phyloP scores from a whole-genome alignment of 2,113 vertebrate genomes.

The Phyllostomus discolor region DNA sequence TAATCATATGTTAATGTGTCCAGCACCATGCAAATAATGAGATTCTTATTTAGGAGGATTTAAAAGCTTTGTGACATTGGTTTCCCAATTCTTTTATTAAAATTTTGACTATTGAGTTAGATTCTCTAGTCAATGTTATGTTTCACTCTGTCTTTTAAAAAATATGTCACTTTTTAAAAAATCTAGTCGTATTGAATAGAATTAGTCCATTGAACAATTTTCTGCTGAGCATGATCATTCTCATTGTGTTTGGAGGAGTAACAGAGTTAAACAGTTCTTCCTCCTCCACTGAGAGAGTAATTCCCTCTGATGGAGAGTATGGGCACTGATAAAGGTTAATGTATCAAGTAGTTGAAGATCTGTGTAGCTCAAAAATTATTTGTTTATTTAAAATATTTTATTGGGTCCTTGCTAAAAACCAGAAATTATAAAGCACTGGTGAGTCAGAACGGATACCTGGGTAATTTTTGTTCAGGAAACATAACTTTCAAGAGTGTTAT shows the following conservation, averaged over 20 bases:
- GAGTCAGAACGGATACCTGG: not conserved
- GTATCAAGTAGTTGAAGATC: not conserved
- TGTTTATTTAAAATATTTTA: not conserved
- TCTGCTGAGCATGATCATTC: slow-evolving; percentile 49
- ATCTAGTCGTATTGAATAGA: slow-evolving; percentile 52
- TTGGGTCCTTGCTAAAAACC: not conserved
- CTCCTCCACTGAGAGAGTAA: not conserved
- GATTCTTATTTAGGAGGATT: not conserved
- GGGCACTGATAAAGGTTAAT: not conserved
- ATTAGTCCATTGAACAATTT: slow-evolving; percentile 60
- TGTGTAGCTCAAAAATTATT: not conserved
- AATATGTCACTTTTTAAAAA: slow-evolving; percentile 47
- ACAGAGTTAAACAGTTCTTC: not conserved
- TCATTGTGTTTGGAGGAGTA: not conserved
- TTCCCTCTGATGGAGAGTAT: not conserved
- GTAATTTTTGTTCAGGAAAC: not conserved
- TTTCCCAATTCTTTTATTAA: slow-evolving; percentile 15
- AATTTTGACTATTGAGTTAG: slow-evolving; percentile 25
- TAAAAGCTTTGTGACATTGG: not conserved
- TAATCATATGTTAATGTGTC: not conserved
- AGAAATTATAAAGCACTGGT: not conserved
- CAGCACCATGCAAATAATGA: not conserved
- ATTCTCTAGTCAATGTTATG: not conserved
- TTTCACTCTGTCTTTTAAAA: slow-evolving; percentile 37
- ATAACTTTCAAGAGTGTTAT: not conserved